These are phyloP conservation scores for Rhodophaea formosa DNA, from an alignment of 2,888 invertebrate species.

Conservation along the genomic window DNA sequence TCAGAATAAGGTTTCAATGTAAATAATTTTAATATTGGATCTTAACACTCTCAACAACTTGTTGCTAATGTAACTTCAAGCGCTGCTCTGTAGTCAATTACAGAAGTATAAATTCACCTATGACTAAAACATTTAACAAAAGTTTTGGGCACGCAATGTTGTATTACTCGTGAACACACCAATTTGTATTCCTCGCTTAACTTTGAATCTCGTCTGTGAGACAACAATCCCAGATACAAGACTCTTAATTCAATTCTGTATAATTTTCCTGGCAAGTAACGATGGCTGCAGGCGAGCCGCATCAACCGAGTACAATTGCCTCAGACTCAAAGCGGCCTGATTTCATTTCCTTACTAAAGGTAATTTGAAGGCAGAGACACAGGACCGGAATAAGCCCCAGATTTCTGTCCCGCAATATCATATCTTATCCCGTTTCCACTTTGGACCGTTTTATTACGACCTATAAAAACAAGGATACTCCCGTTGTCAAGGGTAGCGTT, in stretches of 20 bases:
- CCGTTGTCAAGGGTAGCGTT: slow-evolving; percentile 18
- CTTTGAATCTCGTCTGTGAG: background rate
- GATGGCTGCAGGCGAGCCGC: background rate
- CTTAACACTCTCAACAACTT: no score
- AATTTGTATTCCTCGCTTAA: no score
- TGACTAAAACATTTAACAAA: no score
- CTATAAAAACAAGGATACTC: slow-evolving; percentile 16
- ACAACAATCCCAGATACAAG: background rate
- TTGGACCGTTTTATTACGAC: slow-evolving; percentile 14
- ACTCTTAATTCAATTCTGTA: background rate
- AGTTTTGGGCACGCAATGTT: no score
- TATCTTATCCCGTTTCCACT: slow-evolving; percentile 15
- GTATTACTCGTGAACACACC: no score
- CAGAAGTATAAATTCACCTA: no score
- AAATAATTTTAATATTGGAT: no score
- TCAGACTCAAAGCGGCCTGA: slow-evolving; percentile 14
- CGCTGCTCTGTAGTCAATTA: no score
- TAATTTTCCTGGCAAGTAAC: background rate
- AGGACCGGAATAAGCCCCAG: slow-evolving; percentile 18
- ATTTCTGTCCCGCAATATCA: slow-evolving; percentile 17
- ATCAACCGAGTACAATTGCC: background rate
- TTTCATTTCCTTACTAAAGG: slow-evolving; percentile 18
- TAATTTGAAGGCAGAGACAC: slow-evolving; percentile 13
- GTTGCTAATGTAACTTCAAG: no score
- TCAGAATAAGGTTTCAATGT: no score